These are phyloP conservation scores for Pelochelys cantorii DNA, from an alignment of 2,797 vertebrate genomes.

Conservation along the genomic window DNA sequence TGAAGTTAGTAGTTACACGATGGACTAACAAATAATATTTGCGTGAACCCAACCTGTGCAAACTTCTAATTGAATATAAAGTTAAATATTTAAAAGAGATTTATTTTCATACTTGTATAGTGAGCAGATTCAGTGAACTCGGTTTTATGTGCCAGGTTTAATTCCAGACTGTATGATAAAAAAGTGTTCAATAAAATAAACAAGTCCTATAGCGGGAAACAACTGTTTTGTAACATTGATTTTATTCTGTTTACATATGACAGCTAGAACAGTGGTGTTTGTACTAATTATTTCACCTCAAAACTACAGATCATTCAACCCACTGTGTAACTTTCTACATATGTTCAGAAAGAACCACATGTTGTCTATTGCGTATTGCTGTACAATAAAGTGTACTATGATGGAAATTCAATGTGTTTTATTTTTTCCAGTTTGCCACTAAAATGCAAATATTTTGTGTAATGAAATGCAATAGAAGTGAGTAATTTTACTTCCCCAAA, in stretches of 20 bases:
- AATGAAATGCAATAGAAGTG: background rate
- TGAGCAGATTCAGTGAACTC: conserved; percentile 28
- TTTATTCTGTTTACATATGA: conserved; percentile 56
- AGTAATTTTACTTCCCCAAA: background rate
- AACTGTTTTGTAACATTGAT: conserved; percentile 57
- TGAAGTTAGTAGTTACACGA: conserved; percentile 41
- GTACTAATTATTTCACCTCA: conserved; percentile 59
- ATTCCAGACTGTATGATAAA: conserved; percentile 39
- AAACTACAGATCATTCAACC: conserved; percentile 57
- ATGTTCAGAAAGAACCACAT: conserved; percentile 43
- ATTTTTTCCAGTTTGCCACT: background rate
- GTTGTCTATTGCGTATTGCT: conserved; percentile 54
- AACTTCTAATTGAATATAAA: conserved; percentile 40
- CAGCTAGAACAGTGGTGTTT: conserved; percentile 36
- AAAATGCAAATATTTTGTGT: background rate
- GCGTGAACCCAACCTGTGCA: conserved; percentile 33
- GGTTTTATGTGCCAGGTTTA: conserved; percentile 9
- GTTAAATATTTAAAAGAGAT: conserved; percentile 43
- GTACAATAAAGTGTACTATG: conserved; percentile 65
- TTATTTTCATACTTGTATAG: conserved; percentile 57
- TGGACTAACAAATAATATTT: conserved; percentile 52
- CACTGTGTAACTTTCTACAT: conserved; percentile 58
- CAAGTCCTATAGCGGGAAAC: conserved; percentile 50
- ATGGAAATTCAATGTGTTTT: background rate
- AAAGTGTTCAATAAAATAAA: conserved; percentile 46